phyloP scores from a whole-genome alignment of 2,888 invertebrate genomes.

The Cataglyphis cursor region DNA sequence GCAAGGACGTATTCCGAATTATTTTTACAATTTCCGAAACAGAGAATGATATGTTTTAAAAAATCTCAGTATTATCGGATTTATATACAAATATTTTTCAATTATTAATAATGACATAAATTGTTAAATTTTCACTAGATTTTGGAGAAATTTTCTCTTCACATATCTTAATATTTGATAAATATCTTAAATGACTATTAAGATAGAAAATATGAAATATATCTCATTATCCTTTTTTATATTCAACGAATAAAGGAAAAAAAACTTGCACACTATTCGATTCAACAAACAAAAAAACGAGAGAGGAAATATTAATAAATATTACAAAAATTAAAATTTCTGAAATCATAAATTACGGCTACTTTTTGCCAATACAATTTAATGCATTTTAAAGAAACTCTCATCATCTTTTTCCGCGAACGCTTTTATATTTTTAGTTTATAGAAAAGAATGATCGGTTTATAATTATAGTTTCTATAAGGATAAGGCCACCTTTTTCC shows the following conservation, averaged over 20 bases:
- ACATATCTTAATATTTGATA: neutral
- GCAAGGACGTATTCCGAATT: slow-evolving; percentile 27
- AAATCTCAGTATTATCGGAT: neutral
- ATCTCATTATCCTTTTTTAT: neutral
- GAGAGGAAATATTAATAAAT: neutral
- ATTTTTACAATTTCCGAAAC: slow-evolving; percentile 9
- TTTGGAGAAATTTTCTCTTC: neutral
- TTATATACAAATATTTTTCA: slow-evolving; percentile 6
- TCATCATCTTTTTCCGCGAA: neutral
- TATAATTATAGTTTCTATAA: slow-evolving; percentile 83
- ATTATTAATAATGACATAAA: neutral
- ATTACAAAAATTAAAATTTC: slow-evolving; percentile 11
- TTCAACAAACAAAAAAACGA: neutral
- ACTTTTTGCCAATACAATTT: slow-evolving; percentile 2
- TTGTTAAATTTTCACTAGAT: neutral
- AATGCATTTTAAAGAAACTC: neutral
- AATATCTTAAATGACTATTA: neutral
- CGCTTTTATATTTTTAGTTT: slow-evolving; percentile 71
- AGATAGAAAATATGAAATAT: neutral
- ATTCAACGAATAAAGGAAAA: neutral
- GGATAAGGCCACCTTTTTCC: slow-evolving; percentile 78
- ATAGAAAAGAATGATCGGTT: slow-evolving; percentile 83
- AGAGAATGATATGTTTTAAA: neutral
- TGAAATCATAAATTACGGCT: neutral
- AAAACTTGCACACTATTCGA: neutral